Evolutionary conservation across 1,140 invertebrate genomes (phyloP), one percentile per base, ranked within the genome.

Genomic region (Berghia stephanieae): DNA sequence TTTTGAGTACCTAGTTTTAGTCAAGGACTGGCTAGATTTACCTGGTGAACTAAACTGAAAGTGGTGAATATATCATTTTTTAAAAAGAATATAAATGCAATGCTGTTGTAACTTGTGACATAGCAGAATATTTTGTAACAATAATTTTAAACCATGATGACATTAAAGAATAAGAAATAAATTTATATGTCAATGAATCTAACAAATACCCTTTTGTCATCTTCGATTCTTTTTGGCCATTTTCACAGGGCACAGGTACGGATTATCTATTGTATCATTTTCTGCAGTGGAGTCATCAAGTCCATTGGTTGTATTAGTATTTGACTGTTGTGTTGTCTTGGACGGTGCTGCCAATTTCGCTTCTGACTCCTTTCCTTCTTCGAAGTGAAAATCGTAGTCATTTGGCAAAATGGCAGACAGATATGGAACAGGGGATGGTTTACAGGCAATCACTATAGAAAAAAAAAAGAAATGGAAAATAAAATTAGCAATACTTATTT

Each of bases 401-500:
- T 94, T 95, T 1, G 96, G 96, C 81, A 98, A 88, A 5, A 98
- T 90, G 3, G 96, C 96, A 80, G 93, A 92, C 8, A 97, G 86
- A 86, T 98, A 98, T 24, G 95, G 92, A 21, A 95, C 93, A 85
- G 95, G 93, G 79, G 92, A 91, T 6, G 94, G 92, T 87, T 96
- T 96, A 80, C 94, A 94, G 1, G 95, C 94, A 84, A 98, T 97
- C 79, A 98, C 94, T 96, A 90, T 82, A 92, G 93, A 75, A 63
- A 77, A 75, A 44, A 67, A 78, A 55, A 38, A 69, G 6, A n/a
- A 13, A 16, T 8, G 74, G 43, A n/a, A 44, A 31, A 60, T 55
- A 21, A 75, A 36, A 3, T 40, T 24, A 3, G n/a, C 18, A 73
- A 63, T 21, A 57, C 18, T 18, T n/a, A n/a, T n/a, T n/a, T n/a